Conservation (phyloP, 92 coral and sea anemone genomes). For the Paramuricea clavata region DNA sequence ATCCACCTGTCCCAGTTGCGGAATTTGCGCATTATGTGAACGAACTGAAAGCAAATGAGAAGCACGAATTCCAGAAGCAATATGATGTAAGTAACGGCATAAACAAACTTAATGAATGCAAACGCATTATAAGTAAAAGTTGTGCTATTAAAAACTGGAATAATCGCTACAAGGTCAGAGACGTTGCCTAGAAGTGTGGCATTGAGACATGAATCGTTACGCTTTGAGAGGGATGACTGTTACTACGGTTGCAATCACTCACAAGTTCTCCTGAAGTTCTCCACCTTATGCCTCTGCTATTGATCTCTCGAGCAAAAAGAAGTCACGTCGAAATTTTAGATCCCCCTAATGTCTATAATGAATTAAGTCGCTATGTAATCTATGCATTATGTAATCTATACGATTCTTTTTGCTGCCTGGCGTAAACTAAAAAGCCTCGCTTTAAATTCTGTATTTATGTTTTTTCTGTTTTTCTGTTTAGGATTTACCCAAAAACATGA, state of each 20-base stretch:
- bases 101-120: not conserved
- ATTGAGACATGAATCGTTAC: no score
- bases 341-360: no score
- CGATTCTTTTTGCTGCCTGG: no score
- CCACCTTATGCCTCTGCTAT: no score
- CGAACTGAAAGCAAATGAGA: conserved; percentile 22
- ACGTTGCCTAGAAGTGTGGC: not conserved
- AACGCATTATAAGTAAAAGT: not conserved
- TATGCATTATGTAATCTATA: no score
- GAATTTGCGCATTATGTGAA: conserved; percentile 37
- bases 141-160: not conserved
- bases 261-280: no score
- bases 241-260: no score
- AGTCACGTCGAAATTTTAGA: no score
- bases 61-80: not conserved
- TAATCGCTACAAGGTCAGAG: no score
- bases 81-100: not conserved
- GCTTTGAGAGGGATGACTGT: no score
- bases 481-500: not conserved
- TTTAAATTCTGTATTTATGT: not conserved
- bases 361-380: no score
- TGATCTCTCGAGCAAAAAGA: no score
- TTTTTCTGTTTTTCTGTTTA: not conserved
- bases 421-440: not conserved
- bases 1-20: conserved; percentile 25